phyloP scores from a whole-genome alignment of 2,888 invertebrate genomes.

The Hirtodrosophila confusa region DNA sequence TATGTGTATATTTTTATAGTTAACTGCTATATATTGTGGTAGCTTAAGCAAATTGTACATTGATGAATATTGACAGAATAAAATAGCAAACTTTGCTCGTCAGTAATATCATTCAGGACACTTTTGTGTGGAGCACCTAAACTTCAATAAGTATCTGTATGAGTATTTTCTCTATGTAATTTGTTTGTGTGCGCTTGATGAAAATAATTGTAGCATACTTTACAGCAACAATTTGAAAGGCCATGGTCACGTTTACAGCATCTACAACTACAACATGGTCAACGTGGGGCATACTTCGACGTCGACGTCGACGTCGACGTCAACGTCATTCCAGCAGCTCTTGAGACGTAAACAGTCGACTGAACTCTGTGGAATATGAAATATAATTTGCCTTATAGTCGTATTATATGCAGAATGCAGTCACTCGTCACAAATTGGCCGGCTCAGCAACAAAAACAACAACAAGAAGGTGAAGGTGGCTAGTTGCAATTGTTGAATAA shows the following conservation, averaged over 20 bases:
- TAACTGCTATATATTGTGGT: too few species aligned
- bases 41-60: too few species aligned
- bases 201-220: constrained; percentile 78
- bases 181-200: constrained; percentile 58
- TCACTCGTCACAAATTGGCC: constrained; percentile 73
- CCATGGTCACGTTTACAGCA: constrained; percentile 64
- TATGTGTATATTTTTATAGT: too few species aligned
- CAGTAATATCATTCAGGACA: neutral
- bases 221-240: constrained; percentile 60
- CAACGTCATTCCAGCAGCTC: constrained; percentile 48
- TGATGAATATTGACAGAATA: too few species aligned
- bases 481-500: constrained; percentile 48
- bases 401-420: constrained; percentile 61
- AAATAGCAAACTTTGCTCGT: neutral
- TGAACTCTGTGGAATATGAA: constrained; percentile 60
- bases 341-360: constrained; percentile 62
- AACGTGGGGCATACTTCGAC: constrained; percentile 30
- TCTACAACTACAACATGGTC: constrained; percentile 17
- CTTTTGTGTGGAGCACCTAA: constrained; percentile 50
- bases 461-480: constrained; percentile 14
- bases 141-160: constrained; percentile 9
- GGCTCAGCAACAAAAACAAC: constrained; percentile 22
- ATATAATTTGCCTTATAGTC: constrained; percentile 71
- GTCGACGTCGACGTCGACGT: constrained; percentile 24
- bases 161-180: constrained; percentile 6